Conservation (phyloP, 2,797 vertebrate genomes). For the Karalla daura region DNA sequence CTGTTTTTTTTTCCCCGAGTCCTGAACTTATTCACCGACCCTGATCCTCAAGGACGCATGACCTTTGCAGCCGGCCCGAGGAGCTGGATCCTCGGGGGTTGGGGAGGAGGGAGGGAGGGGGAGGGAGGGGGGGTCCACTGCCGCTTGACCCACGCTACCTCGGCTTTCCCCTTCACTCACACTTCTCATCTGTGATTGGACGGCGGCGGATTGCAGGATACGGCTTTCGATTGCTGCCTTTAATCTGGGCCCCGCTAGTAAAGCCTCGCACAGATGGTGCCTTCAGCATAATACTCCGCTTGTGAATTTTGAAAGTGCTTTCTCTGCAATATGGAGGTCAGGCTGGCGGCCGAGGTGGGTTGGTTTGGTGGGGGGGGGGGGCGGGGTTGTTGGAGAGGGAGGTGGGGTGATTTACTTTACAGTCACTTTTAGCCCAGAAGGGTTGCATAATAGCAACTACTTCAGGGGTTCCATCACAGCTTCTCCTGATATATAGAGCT, state of each 20-base stretch:
- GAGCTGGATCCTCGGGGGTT: too few relatives aligned
- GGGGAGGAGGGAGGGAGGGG: conserved; percentile 30
- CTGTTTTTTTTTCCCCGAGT: too few relatives aligned
- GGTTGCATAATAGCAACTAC: conserved; percentile 76
- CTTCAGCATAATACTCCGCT: conserved; percentile 69
- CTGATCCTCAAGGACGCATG: conserved; percentile 52
- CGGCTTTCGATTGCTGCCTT: conserved; percentile 67
- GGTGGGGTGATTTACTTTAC: conserved; percentile 78
- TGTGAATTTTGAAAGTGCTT: conserved; percentile 76
- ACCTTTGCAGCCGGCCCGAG: conserved; percentile 38
- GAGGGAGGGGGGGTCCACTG: conserved; percentile 12
- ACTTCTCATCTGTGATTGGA: conserved; percentile 45
- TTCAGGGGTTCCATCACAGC: conserved; percentile 66
- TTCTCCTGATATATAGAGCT: conserved; percentile 61
- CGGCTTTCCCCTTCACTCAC: conserved; percentile 11
- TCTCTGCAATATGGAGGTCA: conserved; percentile 78
- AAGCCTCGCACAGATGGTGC: conserved; percentile 80
- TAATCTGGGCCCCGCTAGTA: conserved; percentile 71
- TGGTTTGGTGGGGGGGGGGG: too few relatives aligned
- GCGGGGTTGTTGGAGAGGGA: too few relatives aligned
- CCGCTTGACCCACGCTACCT: conserved; percentile 31
- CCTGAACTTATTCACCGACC: conserved; percentile 53
- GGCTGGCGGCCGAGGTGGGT: conserved; percentile 61
- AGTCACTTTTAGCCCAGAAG: conserved; percentile 75
- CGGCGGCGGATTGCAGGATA: conserved; percentile 22